Base-by-base conservation (phyloP, 2,797 vertebrate genomes). In the Carduelis carduelis region DNA sequence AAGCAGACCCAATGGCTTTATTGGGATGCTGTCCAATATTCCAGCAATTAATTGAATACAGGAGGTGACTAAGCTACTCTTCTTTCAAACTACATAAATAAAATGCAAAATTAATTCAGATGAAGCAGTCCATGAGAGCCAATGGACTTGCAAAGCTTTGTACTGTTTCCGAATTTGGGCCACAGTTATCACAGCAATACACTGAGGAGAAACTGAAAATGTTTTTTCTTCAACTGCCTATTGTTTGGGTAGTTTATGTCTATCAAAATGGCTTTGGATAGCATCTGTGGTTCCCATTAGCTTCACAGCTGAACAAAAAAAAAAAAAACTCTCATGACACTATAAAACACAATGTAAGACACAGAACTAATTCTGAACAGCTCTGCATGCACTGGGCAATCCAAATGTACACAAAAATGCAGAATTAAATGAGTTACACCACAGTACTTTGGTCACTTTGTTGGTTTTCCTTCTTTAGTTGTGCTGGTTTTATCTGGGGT, bases 11-110 rank as follows among this genome's bases (percentile, higher is more conserved):
- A 89, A 68, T 78, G 92, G 65, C 39, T 93, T 94, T 65, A 90
- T 83, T 85, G 82, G 87, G 82, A 94, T 92, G 82, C 83, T 80
- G 72, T 90, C 84, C 87, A 94, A 93, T 37, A 55, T 80, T 64
- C 68, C 75, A 92, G 72, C 43, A 91, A 92, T 95, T 93, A 92
- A 92, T 35, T 87, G 76, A 47, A 91, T 91, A 47, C 75, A 59
- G 69, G 55, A 89, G 52, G 57, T 92, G 94, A 92, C 90, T 87
- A 63, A 91, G 89, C 89, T 89, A 83, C 24, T 53, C 91, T 93
- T 82, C 81, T 87, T 89, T 68, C 49, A 77, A 93, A 81, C 74
- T 46, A 28, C 56, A 44, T 46, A 91, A 94, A 91, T 61, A 87
- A 83, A 93, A 55, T 7, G 5, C 21, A 69, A 72, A 92, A 90